Conservation (phyloP, 2,888 invertebrate genomes). For the Nezara viridula region DNA sequence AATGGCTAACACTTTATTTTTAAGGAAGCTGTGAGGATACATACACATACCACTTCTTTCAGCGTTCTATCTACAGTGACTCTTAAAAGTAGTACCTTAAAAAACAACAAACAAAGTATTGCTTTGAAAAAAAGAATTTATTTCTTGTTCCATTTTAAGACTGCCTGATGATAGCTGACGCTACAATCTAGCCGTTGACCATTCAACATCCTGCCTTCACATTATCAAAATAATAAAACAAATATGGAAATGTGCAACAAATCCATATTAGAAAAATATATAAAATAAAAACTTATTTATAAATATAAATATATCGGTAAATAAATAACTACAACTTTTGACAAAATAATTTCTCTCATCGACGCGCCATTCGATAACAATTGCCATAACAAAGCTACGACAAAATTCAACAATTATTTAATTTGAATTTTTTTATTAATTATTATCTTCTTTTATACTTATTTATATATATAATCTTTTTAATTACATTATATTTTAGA, state of each 20-base stretch:
- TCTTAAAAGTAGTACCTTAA: too few relatives aligned
- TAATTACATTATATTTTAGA: slow-evolving; percentile 37
- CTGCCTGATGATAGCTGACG: neutral
- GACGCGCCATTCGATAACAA: neutral
- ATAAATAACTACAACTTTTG: slow-evolving; percentile 26
- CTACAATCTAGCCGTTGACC: neutral
- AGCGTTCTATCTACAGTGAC: too few relatives aligned
- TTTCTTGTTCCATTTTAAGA: neutral
- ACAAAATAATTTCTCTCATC: slow-evolving; percentile 40
- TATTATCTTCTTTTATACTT: slow-evolving; percentile 3
- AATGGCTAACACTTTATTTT: too few relatives aligned
- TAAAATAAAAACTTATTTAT: slow-evolving; percentile 43
- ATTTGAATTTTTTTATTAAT: slow-evolving; percentile 24
- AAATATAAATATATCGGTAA: slow-evolving; percentile 25
- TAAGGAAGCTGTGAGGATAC: too few relatives aligned
- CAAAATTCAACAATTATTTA: slow-evolving; percentile 29
- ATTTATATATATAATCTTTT: neutral
- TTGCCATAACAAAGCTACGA: slow-evolving; percentile 15
- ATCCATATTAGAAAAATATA: slow-evolving; percentile 29
- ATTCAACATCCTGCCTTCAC: neutral
- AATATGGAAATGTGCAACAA: neutral
- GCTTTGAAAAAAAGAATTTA: neutral
- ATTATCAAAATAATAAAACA: neutral
- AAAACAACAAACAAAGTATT: neutral
- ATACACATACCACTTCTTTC: too few relatives aligned